These are phyloP conservation scores for Notoglanidium macrostoma DNA, from an alignment of 2,797 vertebrate species.

Conservation along the genomic window DNA sequence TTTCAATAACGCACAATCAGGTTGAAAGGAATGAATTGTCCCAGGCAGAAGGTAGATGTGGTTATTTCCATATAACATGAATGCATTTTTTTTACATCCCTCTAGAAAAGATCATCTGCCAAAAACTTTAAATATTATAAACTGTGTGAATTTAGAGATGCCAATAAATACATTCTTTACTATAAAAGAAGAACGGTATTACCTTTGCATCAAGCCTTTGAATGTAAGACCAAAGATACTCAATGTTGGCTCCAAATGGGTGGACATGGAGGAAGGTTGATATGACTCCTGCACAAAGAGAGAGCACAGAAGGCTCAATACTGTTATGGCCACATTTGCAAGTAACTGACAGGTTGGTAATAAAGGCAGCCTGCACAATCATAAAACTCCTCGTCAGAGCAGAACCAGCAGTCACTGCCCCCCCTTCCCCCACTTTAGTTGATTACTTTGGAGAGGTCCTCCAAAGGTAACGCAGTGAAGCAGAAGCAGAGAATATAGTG, in stretches of 20 bases:
- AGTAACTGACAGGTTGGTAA: conserved; percentile 55
- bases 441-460: conserved; percentile 71
- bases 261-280: conserved; percentile 97
- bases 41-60: not conserved
- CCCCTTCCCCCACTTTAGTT: conserved; percentile 57
- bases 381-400: conserved; percentile 60
- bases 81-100: not conserved
- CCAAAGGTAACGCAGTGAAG: conserved; percentile 60
- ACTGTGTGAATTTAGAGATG: not conserved
- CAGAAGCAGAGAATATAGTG: conserved; percentile 58
- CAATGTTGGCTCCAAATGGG: conserved; percentile 95
- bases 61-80: not conserved
- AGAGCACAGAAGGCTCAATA: conserved; percentile 37
- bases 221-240: conserved; percentile 96
- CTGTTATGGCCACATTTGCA: conserved; percentile 50
- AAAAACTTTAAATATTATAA: not conserved
- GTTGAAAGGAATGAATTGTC: not conserved
- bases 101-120: not conserved
- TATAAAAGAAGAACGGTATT: conserved; percentile 39
- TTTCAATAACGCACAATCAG: not conserved
- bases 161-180: not conserved
- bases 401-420: conserved; percentile 45
- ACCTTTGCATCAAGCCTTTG: conserved; percentile 95
- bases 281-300: conserved; percentile 83
- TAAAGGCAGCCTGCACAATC: conserved; percentile 48